Evolutionary conservation across 2,113 vertebrate genomes (phyloP), one percentile per base, ranked within the genome.

Genomic region (Perca flavescens): DNA sequence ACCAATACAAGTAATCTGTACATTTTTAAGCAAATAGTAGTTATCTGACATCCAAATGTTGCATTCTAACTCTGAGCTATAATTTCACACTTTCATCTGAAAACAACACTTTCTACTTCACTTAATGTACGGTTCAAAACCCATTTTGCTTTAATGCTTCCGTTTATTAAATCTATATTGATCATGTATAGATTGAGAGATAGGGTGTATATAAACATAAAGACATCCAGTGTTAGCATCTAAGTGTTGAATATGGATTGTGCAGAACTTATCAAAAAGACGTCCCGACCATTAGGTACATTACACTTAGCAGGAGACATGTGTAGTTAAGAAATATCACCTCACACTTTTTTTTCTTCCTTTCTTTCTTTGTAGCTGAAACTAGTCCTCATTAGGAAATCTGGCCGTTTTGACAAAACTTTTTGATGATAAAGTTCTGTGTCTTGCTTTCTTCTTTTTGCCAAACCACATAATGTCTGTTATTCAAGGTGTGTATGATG

Each of bases 401-500:
- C 34, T 46, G 67, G 63, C 64, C 36, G 16, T 73, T 77, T 73
- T 56, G 54, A 66, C 16, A 31, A 34, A 53, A 64, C 36, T n/a
- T 8, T 34, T 56, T 19, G 40, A 31, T 68, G 2, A 52, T 50
- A 40, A 15, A 50, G 2, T 17, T 13, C 8, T n/a, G 16, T 47
- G 14, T 63, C 36, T 63, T 11, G 21, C 46, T 34, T 49, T 49
- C 7, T 46, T n/a, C 6, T 63, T 60, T 16, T 62, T 65, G 79
- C 69, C 72, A 87, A 80, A 74, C 43, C 28, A 11, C 61, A 72
- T 63, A 62, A 81, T 40, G 47, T 25, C 58, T 68, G 65, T 78
- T 36, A 25, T 75, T 76, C 31, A 74, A 46, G 22, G 47, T 49
- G 17, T n/a, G 58, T 19, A 16, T 60, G 57, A 66, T 52, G 50